Evolutionary conservation across 1,140 invertebrate genomes (phyloP).

Genomic region (Stenopsyche tienmushanensis): DNA sequence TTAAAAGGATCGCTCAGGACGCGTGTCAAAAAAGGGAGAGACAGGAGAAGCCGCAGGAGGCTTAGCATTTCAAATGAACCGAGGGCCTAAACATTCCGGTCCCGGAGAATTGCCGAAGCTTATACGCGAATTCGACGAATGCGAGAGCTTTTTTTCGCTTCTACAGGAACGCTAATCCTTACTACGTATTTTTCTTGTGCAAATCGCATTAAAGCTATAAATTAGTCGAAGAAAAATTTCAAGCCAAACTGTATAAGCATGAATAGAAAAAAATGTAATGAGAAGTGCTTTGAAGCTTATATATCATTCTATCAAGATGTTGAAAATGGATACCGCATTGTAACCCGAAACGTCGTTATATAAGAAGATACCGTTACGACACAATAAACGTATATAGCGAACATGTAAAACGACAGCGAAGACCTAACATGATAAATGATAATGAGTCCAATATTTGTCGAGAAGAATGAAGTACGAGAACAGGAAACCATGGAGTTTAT

Average conservation of each 20-base stretch:
- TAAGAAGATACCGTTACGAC: too few relatives aligned
- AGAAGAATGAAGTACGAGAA: constrained; percentile 2
- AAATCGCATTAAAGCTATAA: background rate
- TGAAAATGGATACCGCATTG: too few relatives aligned
- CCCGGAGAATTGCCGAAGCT: constrained; percentile 15
- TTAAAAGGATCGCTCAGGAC: constrained; percentile 33
- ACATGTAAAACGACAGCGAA: background rate
- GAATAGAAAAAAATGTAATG: background rate
- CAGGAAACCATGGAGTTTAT: background rate
- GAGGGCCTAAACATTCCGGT: background rate
- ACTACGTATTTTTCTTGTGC: background rate
- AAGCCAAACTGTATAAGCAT: background rate
- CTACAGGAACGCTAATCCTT: background rate
- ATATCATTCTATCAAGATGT: background rate
- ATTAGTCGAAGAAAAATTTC: background rate
- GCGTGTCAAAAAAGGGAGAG: constrained; percentile 25
- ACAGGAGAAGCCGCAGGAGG: constrained; percentile 17
- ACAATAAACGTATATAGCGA: too few relatives aligned
- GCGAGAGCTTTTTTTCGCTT: background rate
- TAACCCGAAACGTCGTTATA: too few relatives aligned
- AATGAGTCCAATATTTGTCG: background rate
- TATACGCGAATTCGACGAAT: background rate
- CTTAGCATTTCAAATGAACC: constrained; percentile 33
- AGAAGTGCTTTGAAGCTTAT: background rate
- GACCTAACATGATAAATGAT: background rate